A percentile compares a stretch with the other conserved stretches of the same genome.
Conservation (phyloP, 2,113 vertebrate genomes). For the Cyphomyrus discorhynchus region DNA sequence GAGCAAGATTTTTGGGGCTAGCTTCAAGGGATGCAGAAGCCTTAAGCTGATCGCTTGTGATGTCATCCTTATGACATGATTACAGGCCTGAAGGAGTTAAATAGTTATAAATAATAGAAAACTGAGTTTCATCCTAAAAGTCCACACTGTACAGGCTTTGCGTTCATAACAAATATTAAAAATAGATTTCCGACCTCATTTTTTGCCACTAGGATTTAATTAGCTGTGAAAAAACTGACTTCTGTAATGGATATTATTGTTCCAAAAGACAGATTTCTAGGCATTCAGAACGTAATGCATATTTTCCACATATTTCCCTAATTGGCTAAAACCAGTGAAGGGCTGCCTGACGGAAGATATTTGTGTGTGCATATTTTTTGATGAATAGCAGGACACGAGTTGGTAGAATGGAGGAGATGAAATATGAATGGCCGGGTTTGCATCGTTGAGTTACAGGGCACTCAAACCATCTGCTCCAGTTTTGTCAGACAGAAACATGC, state of each 20-base stretch:
- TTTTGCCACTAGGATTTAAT: slow-evolving; percentile 1
- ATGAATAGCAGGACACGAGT: neutral
- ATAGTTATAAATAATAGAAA: neutral
- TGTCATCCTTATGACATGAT: neutral
- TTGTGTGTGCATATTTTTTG: slow-evolving; percentile 10
- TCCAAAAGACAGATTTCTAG: neutral
- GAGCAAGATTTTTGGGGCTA: neutral
- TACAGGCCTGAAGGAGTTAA: neutral
- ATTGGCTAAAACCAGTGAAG: neutral
- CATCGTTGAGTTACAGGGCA: neutral
- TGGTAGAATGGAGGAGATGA: neutral
- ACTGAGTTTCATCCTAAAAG: neutral
- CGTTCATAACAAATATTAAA: neutral
- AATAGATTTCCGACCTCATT: neutral
- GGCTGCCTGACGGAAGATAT: neutral
- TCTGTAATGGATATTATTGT: slow-evolving; percentile 5
- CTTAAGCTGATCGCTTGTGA: neutral
- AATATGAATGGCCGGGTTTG: neutral
- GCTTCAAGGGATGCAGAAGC: neutral
- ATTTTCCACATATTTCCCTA: neutral
- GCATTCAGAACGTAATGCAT: neutral
- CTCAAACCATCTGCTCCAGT: neutral
- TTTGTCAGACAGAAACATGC: neutral
- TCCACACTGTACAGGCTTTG: neutral
- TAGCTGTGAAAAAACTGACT: neutral